phyloP scores from a whole-genome alignment of 2,113 vertebrate species.

The Petroica traversi region DNA sequence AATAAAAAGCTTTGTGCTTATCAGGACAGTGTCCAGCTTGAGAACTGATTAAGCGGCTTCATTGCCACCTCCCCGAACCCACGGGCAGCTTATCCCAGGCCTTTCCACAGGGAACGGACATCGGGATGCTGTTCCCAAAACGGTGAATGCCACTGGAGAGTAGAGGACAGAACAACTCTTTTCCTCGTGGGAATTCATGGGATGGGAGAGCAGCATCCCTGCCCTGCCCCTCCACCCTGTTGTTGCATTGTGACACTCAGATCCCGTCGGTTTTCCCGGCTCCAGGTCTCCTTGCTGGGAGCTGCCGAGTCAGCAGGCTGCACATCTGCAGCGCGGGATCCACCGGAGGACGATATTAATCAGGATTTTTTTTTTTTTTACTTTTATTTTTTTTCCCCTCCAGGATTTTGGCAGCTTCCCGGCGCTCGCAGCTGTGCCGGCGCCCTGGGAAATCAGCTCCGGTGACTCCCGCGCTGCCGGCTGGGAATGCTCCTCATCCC shows the following conservation, averaged over 20 bases:
- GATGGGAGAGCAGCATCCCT: rapidly evolving
- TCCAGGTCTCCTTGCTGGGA: not conserved
- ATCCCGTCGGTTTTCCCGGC: not conserved
- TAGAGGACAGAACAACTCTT: rapidly evolving
- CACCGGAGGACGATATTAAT: constrained; percentile 1
- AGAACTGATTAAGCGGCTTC: not conserved
- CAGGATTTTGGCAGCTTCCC: not conserved
- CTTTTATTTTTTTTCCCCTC: not conserved
- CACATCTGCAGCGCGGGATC: constrained; percentile 36
- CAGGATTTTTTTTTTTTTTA: not conserved
- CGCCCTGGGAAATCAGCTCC: not conserved
- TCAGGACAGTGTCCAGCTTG: rapidly evolving
- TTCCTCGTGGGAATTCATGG: not conserved
- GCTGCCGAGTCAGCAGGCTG: constrained; percentile 38
- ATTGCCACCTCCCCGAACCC: not conserved
- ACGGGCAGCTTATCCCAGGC: not conserved
- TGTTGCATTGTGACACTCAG: rapidly evolving
- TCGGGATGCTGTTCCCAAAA: rapidly evolving
- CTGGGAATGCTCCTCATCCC: not conserved
- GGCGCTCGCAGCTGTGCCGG: not conserved
- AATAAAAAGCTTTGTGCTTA: not conserved
- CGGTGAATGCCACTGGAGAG: rapidly evolving
- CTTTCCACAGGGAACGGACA: not conserved
- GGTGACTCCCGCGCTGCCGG: rapidly evolving
- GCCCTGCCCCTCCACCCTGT: rapidly evolving